Base-by-base conservation (phyloP, 1,140 invertebrate genomes). In the Papilio aristodemus region DNA sequence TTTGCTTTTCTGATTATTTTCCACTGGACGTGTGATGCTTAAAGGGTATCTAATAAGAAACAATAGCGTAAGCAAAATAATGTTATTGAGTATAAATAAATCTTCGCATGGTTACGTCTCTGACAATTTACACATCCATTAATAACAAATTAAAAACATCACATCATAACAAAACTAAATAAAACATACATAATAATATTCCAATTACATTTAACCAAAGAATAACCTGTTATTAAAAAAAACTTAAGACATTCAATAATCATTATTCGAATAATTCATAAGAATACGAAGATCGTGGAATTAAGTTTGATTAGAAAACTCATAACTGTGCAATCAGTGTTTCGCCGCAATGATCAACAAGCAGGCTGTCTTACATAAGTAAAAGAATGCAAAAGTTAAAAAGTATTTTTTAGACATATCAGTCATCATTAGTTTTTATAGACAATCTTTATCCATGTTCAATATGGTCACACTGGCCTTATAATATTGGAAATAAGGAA, bases 41-140 rank as follows among this genome's bases (percentile, higher is more conserved):
- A 43, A 14, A 2, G 2, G 41, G 4, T 14, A 43, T 14, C n/a
- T 22, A 50, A 50, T 22, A 50, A n/a, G n/a, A 50, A 1, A 50
- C 19, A 50, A 11, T 25, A 25, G 17, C 37, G 39, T 71, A 71
- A 63, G 63, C 54, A 74, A 71, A 74, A 74, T 63, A 71, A 59
- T 69, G 71, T 74, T 74, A 71, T 69, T 74, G 25, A 74, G 71
- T 70, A 71, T 69, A 68, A 69, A 71, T 71, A 74, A 50, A 50
- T 50, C 46, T 50, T 50, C 46, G 17, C 19, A 50, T 50, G 46
- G 43, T 69, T 60, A 38, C n/a, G 25, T 74, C 50, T 36, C 62
- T 69, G 57, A n/a, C 60, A 67, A 46, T 70, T 50, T 22, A 50
- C 41, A 46, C 14, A 46, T 19, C 19, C 17, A 22, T 22, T 17